Evolutionary conservation across 2,797 vertebrate genomes (phyloP).

Genomic region (Emys orbicularis): DNA sequence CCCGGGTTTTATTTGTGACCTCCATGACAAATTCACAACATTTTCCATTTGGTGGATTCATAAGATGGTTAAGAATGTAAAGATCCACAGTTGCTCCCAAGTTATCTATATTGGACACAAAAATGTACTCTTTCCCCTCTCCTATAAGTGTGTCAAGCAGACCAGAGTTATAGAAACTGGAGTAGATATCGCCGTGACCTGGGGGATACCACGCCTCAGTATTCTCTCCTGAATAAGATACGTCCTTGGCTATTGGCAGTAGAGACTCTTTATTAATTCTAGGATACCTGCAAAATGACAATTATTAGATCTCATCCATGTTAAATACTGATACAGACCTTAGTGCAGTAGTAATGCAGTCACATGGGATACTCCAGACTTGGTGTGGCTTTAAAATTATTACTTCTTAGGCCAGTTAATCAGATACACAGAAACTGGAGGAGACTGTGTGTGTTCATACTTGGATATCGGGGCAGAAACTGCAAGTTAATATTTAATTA

Average conservation of each 20-base stretch:
- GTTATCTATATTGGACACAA: conserved; percentile 99
- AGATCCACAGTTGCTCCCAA: conserved; percentile 97
- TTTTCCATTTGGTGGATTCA: conserved; percentile 91
- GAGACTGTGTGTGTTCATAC: background rate
- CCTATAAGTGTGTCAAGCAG: conserved; percentile 90
- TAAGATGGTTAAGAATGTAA: conserved; percentile 94
- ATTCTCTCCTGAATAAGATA: conserved; percentile 88
- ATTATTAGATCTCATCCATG: background rate
- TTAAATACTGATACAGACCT: background rate
- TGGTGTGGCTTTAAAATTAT: background rate
- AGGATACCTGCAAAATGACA: conserved; percentile 87
- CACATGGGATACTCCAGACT: background rate
- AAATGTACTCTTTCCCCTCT: conserved; percentile 96
- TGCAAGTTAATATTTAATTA: background rate
- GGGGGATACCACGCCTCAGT: conserved; percentile 96
- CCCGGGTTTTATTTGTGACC: conserved; percentile 97
- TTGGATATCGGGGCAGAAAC: background rate
- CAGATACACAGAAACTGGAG: background rate
- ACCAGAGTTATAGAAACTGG: conserved; percentile 94
- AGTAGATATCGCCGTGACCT: conserved; percentile 95
- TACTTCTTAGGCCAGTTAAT: background rate
- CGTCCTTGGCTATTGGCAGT: conserved; percentile 90
- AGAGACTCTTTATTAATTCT: conserved; percentile 96
- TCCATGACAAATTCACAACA: conserved; percentile 99
- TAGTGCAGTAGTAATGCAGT: background rate